phyloP scores from a whole-genome alignment of 2,797 vertebrate genomes.

The Artibeus jamaicensis region DNA sequence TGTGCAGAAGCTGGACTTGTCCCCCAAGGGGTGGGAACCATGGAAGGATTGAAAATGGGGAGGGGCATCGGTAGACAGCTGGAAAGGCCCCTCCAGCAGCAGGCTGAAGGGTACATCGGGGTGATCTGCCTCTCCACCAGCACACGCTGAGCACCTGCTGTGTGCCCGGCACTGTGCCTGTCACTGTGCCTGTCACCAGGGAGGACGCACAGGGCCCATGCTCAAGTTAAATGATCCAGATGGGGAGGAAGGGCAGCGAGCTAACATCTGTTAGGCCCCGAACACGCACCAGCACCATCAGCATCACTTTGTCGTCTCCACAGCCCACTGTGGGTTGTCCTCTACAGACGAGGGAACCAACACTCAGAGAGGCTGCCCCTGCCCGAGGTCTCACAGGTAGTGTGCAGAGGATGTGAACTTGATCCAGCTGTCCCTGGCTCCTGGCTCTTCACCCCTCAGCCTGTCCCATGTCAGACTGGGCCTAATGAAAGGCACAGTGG shows the following conservation, averaged over 20 bases:
- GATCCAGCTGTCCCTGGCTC: not conserved
- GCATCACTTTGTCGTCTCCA: not conserved
- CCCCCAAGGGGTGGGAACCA: not conserved
- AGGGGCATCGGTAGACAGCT: not conserved
- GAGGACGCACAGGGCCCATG: not conserved
- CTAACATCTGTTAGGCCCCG: not conserved
- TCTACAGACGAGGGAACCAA: not conserved
- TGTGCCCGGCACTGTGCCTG: not conserved
- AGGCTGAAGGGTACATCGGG: not conserved
- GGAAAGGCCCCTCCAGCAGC: not conserved
- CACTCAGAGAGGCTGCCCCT: not conserved
- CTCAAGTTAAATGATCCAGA: not conserved
- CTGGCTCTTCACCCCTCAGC: not conserved
- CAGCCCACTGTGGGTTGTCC: not conserved
- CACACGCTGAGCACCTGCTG: not conserved
- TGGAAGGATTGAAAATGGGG: not conserved
- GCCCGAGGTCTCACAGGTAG: not conserved
- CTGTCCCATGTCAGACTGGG: not conserved
- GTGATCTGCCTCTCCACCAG: not conserved
- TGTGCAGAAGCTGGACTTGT: not conserved
- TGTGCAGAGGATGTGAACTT: not conserved
- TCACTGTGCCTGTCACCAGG: not conserved
- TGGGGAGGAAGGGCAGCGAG: not conserved
- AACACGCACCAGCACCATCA: not conserved
- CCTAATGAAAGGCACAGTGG: not conserved